Base-by-base conservation (phyloP, 2,797 vertebrate genomes). In the Takifugu ocellatus region DNA sequence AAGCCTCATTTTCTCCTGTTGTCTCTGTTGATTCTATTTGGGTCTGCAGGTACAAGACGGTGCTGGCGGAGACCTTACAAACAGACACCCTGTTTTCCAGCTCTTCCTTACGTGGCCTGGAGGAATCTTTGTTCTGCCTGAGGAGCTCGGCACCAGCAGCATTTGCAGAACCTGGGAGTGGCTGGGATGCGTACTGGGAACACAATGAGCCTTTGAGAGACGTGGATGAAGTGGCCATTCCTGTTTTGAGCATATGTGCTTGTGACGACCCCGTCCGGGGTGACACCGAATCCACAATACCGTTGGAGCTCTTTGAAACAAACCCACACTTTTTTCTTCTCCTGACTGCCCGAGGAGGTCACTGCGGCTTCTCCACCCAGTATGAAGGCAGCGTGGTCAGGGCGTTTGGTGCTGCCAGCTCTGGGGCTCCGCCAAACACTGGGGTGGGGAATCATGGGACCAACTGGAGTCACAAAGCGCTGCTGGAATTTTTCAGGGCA, bases 291-390 rank as follows among this genome's bases (percentile, higher is more conserved):
- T 74, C 83, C 62, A 90, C 91, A 0, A 16, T 93, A 2, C 92
- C 93, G 10, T 47, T 93, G 48, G 93, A 94, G 71, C 91, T 94
- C 48, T 94, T 94, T 49, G 91, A 93, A 75, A 91, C 86, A 63
- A 94, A 93, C 81, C 93, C 93, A 15, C 92, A 93, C 80, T 93
- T 94, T 78, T 93, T 94, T 45, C 89, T 94, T 54, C 86, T 93
- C 43, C 79, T 93, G 11, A 92, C 90, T 6, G 76, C 72, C 25
- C 77, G 52, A 1, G 92, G 93, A n/a, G 92, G 93, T 49, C 93
- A 93, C 73, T 93, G 93, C 2, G 88, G 92, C 49, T 93, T 94
- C 82, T 85, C 89, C 73, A 83, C 84, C 69, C 74, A 59, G 17
- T 52, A 69, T 0, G 72, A 75, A 2, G 79, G 72, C 24, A 65